These are phyloP conservation scores for Camponotus pennsylvanicus DNA, from an alignment of 1,140 invertebrate genomes.

Conservation along the genomic window DNA sequence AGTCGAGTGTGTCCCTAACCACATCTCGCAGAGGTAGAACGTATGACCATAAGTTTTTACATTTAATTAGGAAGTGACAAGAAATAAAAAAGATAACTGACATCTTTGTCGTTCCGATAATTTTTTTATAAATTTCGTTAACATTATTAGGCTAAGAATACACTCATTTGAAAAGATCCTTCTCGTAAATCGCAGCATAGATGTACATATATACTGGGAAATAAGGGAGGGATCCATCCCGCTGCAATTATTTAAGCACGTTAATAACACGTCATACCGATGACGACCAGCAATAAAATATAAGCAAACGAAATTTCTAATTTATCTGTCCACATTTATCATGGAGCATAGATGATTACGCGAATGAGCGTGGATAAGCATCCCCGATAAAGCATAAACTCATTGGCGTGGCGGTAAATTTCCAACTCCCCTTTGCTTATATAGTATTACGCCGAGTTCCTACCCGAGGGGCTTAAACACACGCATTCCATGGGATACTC, in stretches of 20 bases:
- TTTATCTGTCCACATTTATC: conserved; percentile 40
- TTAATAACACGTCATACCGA: conserved; percentile 8
- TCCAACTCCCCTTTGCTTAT: neutral
- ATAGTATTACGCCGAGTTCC: neutral
- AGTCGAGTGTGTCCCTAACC: conserved; percentile 1
- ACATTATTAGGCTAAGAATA: too few species aligned
- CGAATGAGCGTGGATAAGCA: conserved; percentile 19
- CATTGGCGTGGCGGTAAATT: neutral
- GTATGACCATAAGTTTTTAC: neutral
- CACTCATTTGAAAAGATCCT: neutral
- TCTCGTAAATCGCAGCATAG: neutral
- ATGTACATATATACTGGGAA: neutral
- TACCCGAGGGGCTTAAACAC: neutral
- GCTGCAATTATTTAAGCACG: conserved; percentile 16
- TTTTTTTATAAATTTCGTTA: neutral
- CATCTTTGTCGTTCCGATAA: neutral
- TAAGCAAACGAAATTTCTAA: conserved; percentile 44
- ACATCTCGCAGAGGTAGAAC: neutral
- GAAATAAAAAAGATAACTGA: too few species aligned
- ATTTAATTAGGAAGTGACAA: too few species aligned
- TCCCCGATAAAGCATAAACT: conserved; percentile 19
- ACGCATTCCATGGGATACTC: neutral
- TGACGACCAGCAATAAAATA: neutral
- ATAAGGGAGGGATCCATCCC: conserved; percentile 11
- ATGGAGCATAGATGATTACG: conserved; percentile 30